Conservation (phyloP, 2,888 invertebrate species). For the Formica aserva region DNA sequence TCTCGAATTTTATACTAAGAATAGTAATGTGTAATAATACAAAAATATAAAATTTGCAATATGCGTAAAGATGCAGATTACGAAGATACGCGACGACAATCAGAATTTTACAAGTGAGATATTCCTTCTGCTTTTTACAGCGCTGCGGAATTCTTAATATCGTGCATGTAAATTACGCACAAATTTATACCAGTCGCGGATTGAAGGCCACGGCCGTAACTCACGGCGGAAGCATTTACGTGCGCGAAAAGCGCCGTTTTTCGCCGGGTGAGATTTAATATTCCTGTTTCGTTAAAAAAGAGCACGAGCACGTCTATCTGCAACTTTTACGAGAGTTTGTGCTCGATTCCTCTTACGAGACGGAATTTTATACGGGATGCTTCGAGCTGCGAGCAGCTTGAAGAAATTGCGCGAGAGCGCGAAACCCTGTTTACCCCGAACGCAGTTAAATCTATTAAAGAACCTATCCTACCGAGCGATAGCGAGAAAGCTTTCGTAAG, state of each 20-base stretch:
- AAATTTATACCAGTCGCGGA: slow-evolving; percentile 21
- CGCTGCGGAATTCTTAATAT: slow-evolving; percentile 36
- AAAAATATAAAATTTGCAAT: slow-evolving; percentile 9
- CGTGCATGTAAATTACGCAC: slow-evolving; percentile 38
- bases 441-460: slow-evolving; percentile 30
- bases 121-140: background rate
- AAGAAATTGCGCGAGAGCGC: slow-evolving; percentile 30
- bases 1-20: background rate
- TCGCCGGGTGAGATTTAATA: slow-evolving; percentile 39
- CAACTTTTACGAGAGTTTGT: slow-evolving; percentile 43
- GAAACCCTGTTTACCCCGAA: slow-evolving; percentile 34
- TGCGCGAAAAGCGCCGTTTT: slow-evolving; percentile 2
- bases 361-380: slow-evolving; percentile 41
- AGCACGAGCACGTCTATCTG: slow-evolving; percentile 49
- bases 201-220: slow-evolving; percentile 42
- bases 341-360: slow-evolving; percentile 15
- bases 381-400: slow-evolving; percentile 20
- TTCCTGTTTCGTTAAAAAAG: slow-evolving; percentile 47
- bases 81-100: background rate
- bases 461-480: slow-evolving; percentile 54
- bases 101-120: slow-evolving; percentile 27
- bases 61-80: background rate
- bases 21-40: background rate
- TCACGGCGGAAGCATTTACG: slow-evolving; percentile 28
- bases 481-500: slow-evolving; percentile 72